Base-by-base conservation (phyloP, 92 coral and sea anemone species). In the Palythoa grandis region DNA sequence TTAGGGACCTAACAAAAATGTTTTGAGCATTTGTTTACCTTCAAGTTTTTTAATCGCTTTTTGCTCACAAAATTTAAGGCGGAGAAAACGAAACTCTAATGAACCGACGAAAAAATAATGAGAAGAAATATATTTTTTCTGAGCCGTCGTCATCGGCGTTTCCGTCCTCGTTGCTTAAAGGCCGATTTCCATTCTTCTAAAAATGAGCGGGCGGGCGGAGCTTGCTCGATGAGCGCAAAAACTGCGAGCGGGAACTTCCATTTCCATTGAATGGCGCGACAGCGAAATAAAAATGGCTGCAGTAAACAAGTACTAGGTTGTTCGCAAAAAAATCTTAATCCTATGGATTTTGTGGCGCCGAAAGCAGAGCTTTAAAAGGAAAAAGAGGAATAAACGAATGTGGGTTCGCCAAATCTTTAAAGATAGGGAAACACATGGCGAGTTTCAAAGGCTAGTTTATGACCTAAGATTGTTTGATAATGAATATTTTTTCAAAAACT, bases 401-500 rank as follows among this genome's bases (percentile, higher is more conserved):
- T 48, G 53, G 43, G 86, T 29, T 72, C 76, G 22, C 65, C 70
- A 70, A 68, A 76, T 50, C 16, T 84, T 76, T 71, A 12, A 39
- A 69, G 60, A 83, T 69, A 61, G 35, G 35, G 35, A 29, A 29
- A 29, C 35, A 29, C 35, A 29, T 29, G 35, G 35, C 35, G 35
- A 29, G 35, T 29, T 29, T 29, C 58, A 83, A 40, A 60, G 72
- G n/a, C 72, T 83, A 54, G 87, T 7, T 40, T 78, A 69, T 35
- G 87, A 83, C 74, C 72, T 83, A 40, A 74, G 65, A 22, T 83
- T 83, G 78, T 83, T 79, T 71, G 80, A 83, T 53, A 24, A 20
- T 38, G 87, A 83, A 83, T 83, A 61, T 76, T 83, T 83, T 71
- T 83, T 83, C 22, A 60, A 16, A 60, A 60, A 16, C 66, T 60